phyloP scores from a whole-genome alignment of 2,888 invertebrate species.

The Phalera bucephala region DNA sequence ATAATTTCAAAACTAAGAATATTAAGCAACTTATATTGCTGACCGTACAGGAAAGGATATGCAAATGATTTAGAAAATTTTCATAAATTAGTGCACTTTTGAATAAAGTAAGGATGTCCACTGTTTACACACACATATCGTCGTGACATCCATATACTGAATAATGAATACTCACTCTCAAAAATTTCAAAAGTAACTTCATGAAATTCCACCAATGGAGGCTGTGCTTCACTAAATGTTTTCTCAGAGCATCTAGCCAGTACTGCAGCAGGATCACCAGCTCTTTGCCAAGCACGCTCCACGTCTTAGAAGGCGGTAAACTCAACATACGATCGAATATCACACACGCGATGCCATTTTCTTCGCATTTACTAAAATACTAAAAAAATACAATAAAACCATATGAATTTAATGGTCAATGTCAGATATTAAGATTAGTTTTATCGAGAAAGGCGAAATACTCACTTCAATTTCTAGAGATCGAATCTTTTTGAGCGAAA shows the following conservation, averaged over 20 bases:
- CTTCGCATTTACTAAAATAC: conserved; percentile 60
- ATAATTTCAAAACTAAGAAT: too few relatives aligned
- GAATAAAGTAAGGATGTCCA: too few relatives aligned
- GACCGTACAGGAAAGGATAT: too few relatives aligned
- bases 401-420: background rate
- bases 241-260: conserved; percentile 61
- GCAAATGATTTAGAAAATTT: too few relatives aligned
- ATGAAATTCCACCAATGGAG: conserved; percentile 63
- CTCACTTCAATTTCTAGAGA: conserved; percentile 63
- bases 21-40: too few relatives aligned
- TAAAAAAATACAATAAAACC: conserved; percentile 33
- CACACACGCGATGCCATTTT: conserved; percentile 55
- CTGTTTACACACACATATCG: too few relatives aligned
- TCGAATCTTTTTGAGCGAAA: conserved; percentile 55
- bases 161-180: conserved; percentile 49
- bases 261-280: conserved; percentile 51
- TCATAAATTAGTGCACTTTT: too few relatives aligned
- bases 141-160: too few relatives aligned
- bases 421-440: too few relatives aligned
- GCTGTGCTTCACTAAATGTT: conserved; percentile 49
- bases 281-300: conserved; percentile 56
- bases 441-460: conserved; percentile 6
- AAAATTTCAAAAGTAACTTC: conserved; percentile 46
- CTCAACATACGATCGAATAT: conserved; percentile 49
- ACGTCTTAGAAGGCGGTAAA: conserved; percentile 54